Evolutionary conservation across 2,797 vertebrate species (phyloP).

Genomic region (Sebastes taczanowskii): DNA sequence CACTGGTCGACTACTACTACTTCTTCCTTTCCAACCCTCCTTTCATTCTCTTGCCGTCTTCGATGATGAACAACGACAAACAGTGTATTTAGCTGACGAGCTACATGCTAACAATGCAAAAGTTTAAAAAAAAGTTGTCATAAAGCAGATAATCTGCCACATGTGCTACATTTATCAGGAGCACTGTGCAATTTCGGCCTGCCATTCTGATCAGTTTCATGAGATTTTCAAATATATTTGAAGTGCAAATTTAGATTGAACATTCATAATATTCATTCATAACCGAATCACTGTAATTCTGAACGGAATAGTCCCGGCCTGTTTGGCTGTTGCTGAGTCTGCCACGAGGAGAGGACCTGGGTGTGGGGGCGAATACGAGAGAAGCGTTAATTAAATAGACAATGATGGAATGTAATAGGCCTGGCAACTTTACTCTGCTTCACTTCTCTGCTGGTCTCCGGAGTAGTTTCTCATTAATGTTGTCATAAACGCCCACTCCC

Average conservation of each 20-base stretch:
- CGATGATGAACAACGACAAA: neutral
- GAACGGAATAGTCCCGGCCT: neutral
- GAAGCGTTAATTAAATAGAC: conserved; percentile 62
- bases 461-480: conserved; percentile 38
- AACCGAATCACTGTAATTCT: neutral
- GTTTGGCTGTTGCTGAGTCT: neutral
- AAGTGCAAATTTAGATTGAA: neutral
- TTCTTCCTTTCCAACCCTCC: neutral
- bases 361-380: conserved; percentile 16
- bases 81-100: neutral
- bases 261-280: neutral
- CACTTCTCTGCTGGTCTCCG: conserved; percentile 30
- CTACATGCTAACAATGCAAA: neutral
- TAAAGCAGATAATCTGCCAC: neutral
- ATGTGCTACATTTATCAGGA: neutral
- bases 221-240: neutral
- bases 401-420: conserved; percentile 60
- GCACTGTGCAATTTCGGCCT: neutral
- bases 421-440: conserved; percentile 47
- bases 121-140: neutral
- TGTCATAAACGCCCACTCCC: conserved; percentile 39
- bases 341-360: conserved; percentile 4
- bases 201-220: neutral
- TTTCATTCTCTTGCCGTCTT: neutral
- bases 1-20: neutral